These are phyloP conservation scores for Nomia melanderi DNA, from an alignment of 1,140 invertebrate species.

Conservation along the genomic window DNA sequence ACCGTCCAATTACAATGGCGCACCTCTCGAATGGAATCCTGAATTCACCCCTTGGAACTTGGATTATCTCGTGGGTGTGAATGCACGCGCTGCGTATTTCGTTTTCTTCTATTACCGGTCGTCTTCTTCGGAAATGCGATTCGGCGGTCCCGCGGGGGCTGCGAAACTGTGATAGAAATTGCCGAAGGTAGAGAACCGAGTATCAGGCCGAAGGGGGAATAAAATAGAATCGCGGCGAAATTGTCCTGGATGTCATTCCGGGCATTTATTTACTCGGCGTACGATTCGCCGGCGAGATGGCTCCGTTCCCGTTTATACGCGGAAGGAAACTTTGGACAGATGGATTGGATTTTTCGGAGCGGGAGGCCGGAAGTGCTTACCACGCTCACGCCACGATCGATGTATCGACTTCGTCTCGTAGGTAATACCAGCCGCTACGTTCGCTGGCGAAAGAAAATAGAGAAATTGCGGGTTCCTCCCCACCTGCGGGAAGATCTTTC, in stretches of 20 bases:
- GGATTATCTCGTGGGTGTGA: not conserved
- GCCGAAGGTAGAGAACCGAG: not conserved
- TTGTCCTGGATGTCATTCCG: conserved; percentile 34
- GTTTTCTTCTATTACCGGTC: conserved; percentile 13
- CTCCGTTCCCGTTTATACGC: not conserved
- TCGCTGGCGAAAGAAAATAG: not conserved
- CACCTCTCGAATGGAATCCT: not conserved
- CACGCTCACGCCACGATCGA: not conserved
- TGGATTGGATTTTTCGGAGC: conserved; percentile 10
- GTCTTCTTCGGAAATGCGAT: conserved; percentile 35
- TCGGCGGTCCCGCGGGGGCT: conserved; percentile 12
- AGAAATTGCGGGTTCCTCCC: not conserved
- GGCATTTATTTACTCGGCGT: conserved; percentile 25
- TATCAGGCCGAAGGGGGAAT: conserved; percentile 20
- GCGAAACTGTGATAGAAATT: conserved; percentile 14
- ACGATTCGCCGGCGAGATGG: conserved; percentile 20
- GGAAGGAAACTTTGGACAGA: not conserved
- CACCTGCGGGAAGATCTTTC: not conserved
- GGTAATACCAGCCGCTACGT: not conserved
- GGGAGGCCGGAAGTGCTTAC: not conserved
- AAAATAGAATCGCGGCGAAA: conserved; percentile 50
- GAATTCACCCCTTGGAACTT: not conserved
- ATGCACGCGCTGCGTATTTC: conserved; percentile 2
- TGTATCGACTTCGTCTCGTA: not conserved
- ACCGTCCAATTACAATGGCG: not conserved